Conservation (phyloP, 2,888 invertebrate species). For the Eristalis intricaria region DNA sequence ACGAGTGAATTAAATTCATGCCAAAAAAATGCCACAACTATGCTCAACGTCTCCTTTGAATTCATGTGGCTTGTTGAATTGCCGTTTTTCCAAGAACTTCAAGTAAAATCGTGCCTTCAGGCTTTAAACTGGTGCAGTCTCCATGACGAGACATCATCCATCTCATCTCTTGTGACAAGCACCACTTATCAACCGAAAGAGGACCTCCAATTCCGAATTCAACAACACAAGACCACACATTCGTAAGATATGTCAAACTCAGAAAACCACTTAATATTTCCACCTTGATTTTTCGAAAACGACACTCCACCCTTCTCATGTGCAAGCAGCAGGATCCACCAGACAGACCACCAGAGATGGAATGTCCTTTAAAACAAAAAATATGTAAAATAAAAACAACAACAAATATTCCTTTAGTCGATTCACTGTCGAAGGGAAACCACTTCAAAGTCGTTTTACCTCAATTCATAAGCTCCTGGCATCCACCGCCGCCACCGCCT, state of each 20-base stretch:
- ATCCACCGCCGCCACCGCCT: background rate
- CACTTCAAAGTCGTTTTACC: slow-evolving; percentile 68
- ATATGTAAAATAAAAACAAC: slow-evolving; percentile 4
- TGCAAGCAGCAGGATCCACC: background rate
- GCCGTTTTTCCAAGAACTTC: too few relatives aligned
- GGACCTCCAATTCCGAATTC: background rate
- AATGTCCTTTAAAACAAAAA: slow-evolving; percentile 22
- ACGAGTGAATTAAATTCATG: too few relatives aligned
- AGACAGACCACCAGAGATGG: background rate
- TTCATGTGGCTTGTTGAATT: too few relatives aligned
- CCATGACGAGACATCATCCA: background rate
- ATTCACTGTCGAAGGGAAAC: slow-evolving; percentile 40
- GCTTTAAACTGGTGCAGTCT: too few relatives aligned
- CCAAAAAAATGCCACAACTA: too few relatives aligned
- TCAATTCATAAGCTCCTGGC: slow-evolving; percentile 58
- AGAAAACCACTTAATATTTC: slow-evolving; percentile 2
- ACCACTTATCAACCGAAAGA: background rate
- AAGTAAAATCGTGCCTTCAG: too few relatives aligned
- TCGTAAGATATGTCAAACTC: background rate
- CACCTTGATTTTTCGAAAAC: background rate
- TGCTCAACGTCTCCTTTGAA: too few relatives aligned
- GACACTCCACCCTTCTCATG: background rate
- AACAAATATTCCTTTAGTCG: slow-evolving; percentile 11
- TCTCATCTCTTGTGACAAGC: background rate
- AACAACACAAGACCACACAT: background rate